phyloP scores from a whole-genome alignment of 2,888 invertebrate genomes.

The Thysanoteuthis rhombus region DNA sequence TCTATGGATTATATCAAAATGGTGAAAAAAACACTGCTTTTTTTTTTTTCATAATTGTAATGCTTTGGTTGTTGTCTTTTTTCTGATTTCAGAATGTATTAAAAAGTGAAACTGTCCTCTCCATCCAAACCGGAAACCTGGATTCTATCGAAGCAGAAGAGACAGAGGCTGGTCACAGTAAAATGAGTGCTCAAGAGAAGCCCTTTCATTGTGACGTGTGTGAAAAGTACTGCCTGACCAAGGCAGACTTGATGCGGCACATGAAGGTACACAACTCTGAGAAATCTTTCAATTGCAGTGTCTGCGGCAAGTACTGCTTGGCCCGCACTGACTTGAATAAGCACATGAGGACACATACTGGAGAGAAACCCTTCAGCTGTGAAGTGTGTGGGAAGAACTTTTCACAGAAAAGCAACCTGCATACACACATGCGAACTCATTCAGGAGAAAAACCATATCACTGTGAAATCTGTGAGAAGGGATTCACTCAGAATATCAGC shows the following conservation, averaged over 20 bases:
- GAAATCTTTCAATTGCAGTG: background rate
- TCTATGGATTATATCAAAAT: too few species aligned
- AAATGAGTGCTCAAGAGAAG: background rate
- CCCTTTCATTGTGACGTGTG: background rate
- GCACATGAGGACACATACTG: conserved; percentile 29
- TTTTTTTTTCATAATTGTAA: too few species aligned
- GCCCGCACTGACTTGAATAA: background rate
- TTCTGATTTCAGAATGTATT: background rate
- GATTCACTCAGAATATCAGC: background rate
- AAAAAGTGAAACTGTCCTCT: background rate
- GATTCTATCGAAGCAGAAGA: background rate
- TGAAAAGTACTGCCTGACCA: background rate
- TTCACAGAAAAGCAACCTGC: conserved; percentile 15
- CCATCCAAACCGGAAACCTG: background rate
- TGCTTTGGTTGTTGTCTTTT: background rate
- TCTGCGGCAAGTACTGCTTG: background rate
- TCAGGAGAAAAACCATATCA: conserved; percentile 17
- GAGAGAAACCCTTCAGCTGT: conserved; percentile 24
- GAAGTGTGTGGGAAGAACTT: conserved; percentile 20
- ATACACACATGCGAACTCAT: background rate
- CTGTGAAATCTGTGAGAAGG: conserved; percentile 17
- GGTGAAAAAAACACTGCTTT: too few species aligned
- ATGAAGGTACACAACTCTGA: background rate
- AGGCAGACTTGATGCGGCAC: background rate
- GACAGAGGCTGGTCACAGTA: background rate